Evolutionary conservation across 2,888 invertebrate genomes (phyloP), one percentile per base, ranked within the genome.

Genomic region (Eupithecia abbreviata): DNA sequence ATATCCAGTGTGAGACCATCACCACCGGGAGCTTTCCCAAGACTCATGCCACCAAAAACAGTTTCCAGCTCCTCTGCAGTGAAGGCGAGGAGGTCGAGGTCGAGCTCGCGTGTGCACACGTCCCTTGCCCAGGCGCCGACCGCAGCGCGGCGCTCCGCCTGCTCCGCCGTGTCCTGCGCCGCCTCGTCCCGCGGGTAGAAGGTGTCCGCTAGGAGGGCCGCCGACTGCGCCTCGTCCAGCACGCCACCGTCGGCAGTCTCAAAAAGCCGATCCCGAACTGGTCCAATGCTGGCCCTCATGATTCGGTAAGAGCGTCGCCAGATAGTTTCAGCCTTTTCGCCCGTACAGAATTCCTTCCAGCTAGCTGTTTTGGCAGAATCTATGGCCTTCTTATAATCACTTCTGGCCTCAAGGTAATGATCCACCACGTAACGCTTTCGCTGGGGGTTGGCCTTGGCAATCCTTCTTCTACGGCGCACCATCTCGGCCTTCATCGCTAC

Each of bases 311-410:
- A 65, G 9, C 72, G 13, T 9, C 43, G 47, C 72, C 72, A 72
- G 6, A 66, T 15, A 1, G 30, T 49, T 41, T 72, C 72, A 4
- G 1, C 10, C 47, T 30, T n/a, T 45, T 72, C 65, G 66, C 65
- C 49, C 15, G 41, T 47, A 41, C 72, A 72, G 41, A 72, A 72
- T 47, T 30, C 47, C 18, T 49, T 72, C 72, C 72, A 72, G 47
- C 65, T 65, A 2, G 12, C 41, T 12, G 72, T 72, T 4, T 5
- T 6, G 9, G 72, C 72, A 18, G 49, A 49, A 7, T 49, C 49
- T 10, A 49, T 49, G 7, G 49, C 49, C 49, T 12, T 49, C 49
- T 12, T 49, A 12, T 49, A 49, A 7, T 49, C 49, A 49, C 9
- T 12, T 49, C 49, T 49, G 9, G 49, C 49, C 49, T 49, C 49